Base-by-base conservation (phyloP, 2,888 invertebrate species). In the Nebria salina region DNA sequence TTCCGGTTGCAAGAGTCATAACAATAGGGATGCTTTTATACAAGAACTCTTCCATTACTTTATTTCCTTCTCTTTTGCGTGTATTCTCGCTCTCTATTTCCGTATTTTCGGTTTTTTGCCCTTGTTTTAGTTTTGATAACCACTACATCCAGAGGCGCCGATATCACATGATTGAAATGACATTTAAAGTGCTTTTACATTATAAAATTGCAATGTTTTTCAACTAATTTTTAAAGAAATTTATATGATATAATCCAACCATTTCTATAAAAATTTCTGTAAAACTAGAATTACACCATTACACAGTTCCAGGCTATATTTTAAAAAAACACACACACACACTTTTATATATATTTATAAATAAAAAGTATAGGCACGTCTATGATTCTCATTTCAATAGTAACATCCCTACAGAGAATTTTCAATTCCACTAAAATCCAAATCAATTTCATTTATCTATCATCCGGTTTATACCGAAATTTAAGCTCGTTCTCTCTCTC, bases 401-500 rank as follows among this genome's bases (percentile, higher is more conserved):
- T 73, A 15, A 73, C 54, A 54, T 54, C 7, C 34, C 73, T 8
- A 73, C 73, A 20, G 73, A 15, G n/a, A 34, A 66, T 72, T 77
- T 77, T 77, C 77, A 70, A 77, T 77, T 77, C 54, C 70, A 70
- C 72, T 77, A 77, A 72, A 77, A 77, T 42, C 72, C 41, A 72
- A 77, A 77, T 77, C 77, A 70, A 77, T 77, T 77, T 77, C 70
- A 72, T 77, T 77, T 20, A 25, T 11, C 70, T 54, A 54, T 54
- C 54, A 54, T 54, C 54, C 54, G 54, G 13, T 54, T 8, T 54
- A 3, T 54, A 11, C 54, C 4, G 54, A 54, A 54, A 13, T 54
- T 3, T 54, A 54, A 54, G 13, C 54, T 8, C n/a, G 54, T 54
- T 8, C 34, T 34, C 34, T 34, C 34, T 5, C 5, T 34, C 34